These are phyloP conservation scores for Daboia siamensis DNA, from an alignment of 2,113 vertebrate genomes.

Conservation along the genomic window DNA sequence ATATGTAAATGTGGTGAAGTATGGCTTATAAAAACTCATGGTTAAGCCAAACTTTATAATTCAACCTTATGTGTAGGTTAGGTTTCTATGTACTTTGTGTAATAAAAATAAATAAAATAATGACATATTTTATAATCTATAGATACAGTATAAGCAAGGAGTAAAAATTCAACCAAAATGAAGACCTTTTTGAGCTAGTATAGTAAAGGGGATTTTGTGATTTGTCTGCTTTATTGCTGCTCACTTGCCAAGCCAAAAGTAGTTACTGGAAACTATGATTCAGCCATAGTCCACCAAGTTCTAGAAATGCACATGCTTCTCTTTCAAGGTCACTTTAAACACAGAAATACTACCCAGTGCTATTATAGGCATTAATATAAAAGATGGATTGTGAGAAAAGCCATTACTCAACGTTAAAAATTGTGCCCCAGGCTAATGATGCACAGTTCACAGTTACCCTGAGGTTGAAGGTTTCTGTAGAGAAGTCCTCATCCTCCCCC, in stretches of 20 bases:
- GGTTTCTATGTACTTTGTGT: background rate
- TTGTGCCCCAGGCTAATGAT: constrained; percentile 68
- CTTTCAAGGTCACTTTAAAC: constrained; percentile 67
- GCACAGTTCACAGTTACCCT: constrained; percentile 53
- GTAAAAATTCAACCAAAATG: background rate
- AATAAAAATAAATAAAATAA: background rate
- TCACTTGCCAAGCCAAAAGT: background rate
- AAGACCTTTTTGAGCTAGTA: background rate
- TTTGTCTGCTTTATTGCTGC: background rate
- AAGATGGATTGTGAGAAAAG: constrained; percentile 73
- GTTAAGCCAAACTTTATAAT: background rate
- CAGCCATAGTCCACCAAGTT: background rate
- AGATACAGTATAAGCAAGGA: background rate
- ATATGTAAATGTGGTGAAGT: background rate
- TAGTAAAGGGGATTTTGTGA: background rate
- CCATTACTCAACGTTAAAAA: constrained; percentile 71
- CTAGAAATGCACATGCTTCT: constrained; percentile 42
- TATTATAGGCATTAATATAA: constrained; percentile 64
- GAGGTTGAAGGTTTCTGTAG: constrained; percentile 47
- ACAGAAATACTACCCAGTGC: constrained; percentile 58
- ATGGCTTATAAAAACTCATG: background rate
- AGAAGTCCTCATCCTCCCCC: background rate
- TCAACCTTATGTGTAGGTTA: background rate
- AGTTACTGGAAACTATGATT: background rate
- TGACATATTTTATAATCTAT: background rate